Base-by-base conservation (phyloP, 2,113 vertebrate genomes). In the Strigops habroptila region DNA sequence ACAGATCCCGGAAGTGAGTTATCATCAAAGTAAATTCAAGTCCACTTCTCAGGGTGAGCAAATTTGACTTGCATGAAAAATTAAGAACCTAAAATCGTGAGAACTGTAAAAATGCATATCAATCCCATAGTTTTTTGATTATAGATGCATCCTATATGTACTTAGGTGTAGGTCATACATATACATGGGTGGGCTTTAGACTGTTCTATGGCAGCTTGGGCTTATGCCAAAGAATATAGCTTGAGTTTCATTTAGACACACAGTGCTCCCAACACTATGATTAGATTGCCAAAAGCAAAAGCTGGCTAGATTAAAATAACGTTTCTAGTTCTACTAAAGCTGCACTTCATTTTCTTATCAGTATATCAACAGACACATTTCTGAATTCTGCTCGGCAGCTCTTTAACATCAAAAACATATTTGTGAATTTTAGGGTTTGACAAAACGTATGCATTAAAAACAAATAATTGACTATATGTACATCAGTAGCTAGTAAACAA, bases 61-160 rank as follows among this genome's bases (percentile, higher is more conserved):
- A 85, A 57, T 74, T 44, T 71, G 37, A 64, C 57, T 44, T 68
- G 18, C 30, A 33, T 30, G 14, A 30, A 39, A 69, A 73, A 43
- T 17, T 28, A 79, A 18, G 24, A 90, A 62, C 0, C 0, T 3
- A 48, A 67, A 59, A 22, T 10, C 82, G 4, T 4, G 1, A 63
- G 39, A 86, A 86, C 22, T 59, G 35, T 30, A 51, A 59, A 88
- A 77, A 76, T 16, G 16, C 5, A 0, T 41, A 67, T 37, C 10
- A 28, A 7, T 41, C 16, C 41, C 30, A 4, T 14, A 39, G 57
- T 53, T 64, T 91, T 28, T 31, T 13, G 17, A 83, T 46, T 91
- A 68, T 7, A 63, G 33, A 78, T n/a, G 33, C 22, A 62, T 43
- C 35, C 44, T 25, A 41, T 14, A 3, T 4, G 8, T n/a, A 60